phyloP scores from a whole-genome alignment of 1,140 invertebrate genomes.

The Mactra quadrangularis region DNA sequence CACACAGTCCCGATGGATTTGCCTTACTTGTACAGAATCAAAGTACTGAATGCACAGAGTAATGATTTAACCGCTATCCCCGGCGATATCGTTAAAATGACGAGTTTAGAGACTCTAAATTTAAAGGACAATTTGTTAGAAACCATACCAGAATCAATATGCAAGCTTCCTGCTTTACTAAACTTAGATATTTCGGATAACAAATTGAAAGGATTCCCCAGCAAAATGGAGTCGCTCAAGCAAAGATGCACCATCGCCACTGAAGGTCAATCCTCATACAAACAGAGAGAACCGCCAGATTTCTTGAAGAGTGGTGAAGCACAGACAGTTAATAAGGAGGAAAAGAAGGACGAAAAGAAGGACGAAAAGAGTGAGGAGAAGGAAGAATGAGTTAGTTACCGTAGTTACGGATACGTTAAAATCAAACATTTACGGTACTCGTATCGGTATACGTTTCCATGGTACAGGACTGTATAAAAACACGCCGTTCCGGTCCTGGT shows the following conservation, averaged over 20 bases:
- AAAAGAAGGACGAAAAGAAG: conserved; percentile 49
- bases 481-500: no score
- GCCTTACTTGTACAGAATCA: conserved; percentile 78
- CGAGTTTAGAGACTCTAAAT: conserved; percentile 71
- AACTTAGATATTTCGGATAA: conserved; percentile 81
- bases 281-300: conserved; percentile 70
- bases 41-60: conserved; percentile 68
- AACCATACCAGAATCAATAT: conserved; percentile 79
- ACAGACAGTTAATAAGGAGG: conserved; percentile 65
- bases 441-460: no score
- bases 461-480: no score
- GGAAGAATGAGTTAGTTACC: no score
- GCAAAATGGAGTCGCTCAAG: conserved; percentile 74
- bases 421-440: no score
- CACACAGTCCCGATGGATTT: conserved; percentile 75
- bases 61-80: conserved; percentile 77
- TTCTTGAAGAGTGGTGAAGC: conserved; percentile 61
- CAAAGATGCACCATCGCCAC: conserved; percentile 67
- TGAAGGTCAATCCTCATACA: conserved; percentile 71
- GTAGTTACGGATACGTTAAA: no score
- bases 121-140: conserved; percentile 79
- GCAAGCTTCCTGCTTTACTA: conserved; percentile 75
- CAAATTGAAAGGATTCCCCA: conserved; percentile 76
- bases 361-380: no score
- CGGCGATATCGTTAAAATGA: conserved; percentile 76